Evolutionary conservation across 2,888 invertebrate species (phyloP).

Genomic region (Pammene aurita): DNA sequence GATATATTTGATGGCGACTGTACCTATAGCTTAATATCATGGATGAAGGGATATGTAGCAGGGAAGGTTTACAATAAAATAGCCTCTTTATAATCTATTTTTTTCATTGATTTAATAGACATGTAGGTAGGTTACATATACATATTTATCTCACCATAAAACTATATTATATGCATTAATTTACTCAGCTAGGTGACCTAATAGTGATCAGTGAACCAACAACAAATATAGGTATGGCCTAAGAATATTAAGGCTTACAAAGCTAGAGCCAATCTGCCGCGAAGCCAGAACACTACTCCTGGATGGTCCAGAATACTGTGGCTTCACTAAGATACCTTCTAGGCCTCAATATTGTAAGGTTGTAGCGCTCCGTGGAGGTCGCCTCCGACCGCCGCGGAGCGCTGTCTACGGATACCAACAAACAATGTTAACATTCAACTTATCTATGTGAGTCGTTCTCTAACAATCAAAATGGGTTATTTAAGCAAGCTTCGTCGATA

Average conservation of each 20-base stretch:
- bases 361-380: too few species aligned
- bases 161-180: constrained; percentile 81
- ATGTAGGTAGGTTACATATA: constrained; percentile 84
- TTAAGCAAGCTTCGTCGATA: constrained; percentile 15
- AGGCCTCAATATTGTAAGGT: not conserved
- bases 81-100: constrained; percentile 70
- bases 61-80: constrained; percentile 56
- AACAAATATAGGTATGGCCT: constrained; percentile 61
- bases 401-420: constrained; percentile 62
- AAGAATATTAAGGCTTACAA: not conserved
- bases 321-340: not conserved
- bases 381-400: not conserved
- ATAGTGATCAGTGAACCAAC: constrained; percentile 78
- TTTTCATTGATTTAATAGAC: constrained; percentile 82
- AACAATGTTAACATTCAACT: constrained; percentile 43
- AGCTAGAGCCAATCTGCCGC: not conserved
- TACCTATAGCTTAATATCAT: too few species aligned
- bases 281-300: not conserved
- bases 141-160: constrained; percentile 82
- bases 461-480: constrained; percentile 28
- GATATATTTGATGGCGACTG: too few species aligned
- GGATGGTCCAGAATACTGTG: not conserved
- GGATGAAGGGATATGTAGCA: too few species aligned
- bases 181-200: constrained; percentile 79
- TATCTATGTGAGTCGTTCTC: constrained; percentile 38